These are phyloP conservation scores for Microplitis demolitor DNA, from an alignment of 1,140 invertebrate species.

Conservation along the genomic window DNA sequence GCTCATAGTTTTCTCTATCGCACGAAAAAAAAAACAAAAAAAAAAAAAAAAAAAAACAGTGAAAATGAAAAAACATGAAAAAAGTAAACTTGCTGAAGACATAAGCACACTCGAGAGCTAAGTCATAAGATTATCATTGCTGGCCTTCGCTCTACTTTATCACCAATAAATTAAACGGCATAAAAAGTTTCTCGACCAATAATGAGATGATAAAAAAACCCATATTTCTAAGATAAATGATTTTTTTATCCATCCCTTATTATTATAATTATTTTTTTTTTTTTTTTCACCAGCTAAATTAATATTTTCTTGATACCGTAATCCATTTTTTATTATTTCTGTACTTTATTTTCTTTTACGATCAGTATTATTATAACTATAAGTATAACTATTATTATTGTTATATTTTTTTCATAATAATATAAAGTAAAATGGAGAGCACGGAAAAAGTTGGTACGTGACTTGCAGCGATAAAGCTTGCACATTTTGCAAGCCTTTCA, in stretches of 20 bases:
- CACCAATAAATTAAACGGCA: background rate
- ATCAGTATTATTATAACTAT: too few species aligned
- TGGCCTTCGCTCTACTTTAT: background rate
- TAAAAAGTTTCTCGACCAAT: background rate
- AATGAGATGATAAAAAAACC: background rate
- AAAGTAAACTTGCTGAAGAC: slow-evolving; percentile 18
- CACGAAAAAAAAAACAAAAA: too few species aligned
- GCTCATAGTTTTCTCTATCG: background rate
- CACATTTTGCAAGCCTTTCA: slow-evolving; percentile 14
- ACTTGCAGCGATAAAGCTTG: slow-evolving; percentile 7
- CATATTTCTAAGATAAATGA: background rate
- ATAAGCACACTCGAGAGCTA: background rate
- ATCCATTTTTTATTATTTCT: too few species aligned
- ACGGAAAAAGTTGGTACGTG: background rate
- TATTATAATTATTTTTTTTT: too few species aligned
- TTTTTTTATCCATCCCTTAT: background rate
- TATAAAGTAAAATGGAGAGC: background rate
- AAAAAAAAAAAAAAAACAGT: background rate
- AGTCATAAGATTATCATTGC: background rate
- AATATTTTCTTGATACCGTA: too few species aligned
- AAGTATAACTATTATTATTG: too few species aligned
- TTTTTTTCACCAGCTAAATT: too few species aligned
- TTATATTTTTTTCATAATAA: too few species aligned
- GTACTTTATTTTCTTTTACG: too few species aligned
- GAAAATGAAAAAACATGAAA: background rate